phyloP scores from a whole-genome alignment of 2,888 invertebrate genomes.

The Diploptera punctata region DNA sequence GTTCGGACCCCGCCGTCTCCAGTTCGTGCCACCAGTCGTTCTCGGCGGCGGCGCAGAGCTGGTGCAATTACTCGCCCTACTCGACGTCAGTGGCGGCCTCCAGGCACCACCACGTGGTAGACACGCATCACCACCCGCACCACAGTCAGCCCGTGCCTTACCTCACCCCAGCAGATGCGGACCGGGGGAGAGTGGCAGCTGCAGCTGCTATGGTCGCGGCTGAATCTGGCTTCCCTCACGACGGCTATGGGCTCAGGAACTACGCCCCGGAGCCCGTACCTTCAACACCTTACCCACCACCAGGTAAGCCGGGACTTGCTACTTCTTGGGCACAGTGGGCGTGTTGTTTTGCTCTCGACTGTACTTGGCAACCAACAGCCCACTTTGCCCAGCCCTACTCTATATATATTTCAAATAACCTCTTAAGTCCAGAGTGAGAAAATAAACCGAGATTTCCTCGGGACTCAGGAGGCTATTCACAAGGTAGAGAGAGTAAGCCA shows the following conservation, averaged over 20 bases:
- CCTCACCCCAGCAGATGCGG: conserved; percentile 72
- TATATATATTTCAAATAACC: too few species aligned
- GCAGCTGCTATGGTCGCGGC: conserved; percentile 62
- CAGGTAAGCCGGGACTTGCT: conserved; percentile 63
- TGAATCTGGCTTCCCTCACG: conserved; percentile 73
- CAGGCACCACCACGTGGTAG: conserved; percentile 62
- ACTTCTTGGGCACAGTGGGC: too few species aligned
- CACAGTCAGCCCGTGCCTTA: conserved; percentile 65
- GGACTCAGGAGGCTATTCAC: too few species aligned
- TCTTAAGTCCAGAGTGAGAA: too few species aligned
- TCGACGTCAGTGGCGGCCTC: conserved; percentile 50
- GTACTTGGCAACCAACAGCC: too few species aligned
- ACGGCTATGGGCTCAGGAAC: conserved; percentile 76
- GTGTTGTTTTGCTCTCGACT: too few species aligned
- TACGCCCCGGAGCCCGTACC: conserved; percentile 77
- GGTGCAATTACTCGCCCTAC: conserved; percentile 75
- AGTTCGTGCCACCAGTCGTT: conserved; percentile 70
- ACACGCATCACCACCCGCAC: conserved; percentile 62
- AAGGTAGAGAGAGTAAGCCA: too few species aligned
- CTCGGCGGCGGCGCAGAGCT: conserved; percentile 62
- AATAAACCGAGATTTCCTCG: too few species aligned
- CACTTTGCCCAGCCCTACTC: too few species aligned
- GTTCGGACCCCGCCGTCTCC: conserved; percentile 61
- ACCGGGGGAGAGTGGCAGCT: conserved; percentile 67
- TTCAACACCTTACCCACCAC: conserved; percentile 78